These are phyloP conservation scores for Astreopora myriophthalma DNA, from an alignment of 64 coral and sea anemone genomes.

Conservation along the genomic window DNA sequence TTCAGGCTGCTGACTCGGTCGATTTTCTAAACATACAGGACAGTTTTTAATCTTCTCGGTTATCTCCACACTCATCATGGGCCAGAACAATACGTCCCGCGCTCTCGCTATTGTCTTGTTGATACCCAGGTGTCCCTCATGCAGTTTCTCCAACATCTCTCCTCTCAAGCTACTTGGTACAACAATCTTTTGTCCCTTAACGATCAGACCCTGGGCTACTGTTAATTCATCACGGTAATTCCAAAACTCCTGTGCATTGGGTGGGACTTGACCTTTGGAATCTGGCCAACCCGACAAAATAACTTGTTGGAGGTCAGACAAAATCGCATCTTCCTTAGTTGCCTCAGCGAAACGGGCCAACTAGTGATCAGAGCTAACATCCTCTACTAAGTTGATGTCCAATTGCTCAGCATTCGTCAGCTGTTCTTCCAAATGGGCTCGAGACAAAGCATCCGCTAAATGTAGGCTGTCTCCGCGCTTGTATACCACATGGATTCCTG, in stretches of 20 bases:
- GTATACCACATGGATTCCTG: not conserved
- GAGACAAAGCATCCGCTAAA: not conserved
- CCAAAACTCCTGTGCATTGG: not conserved
- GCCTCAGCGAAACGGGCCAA: not conserved
- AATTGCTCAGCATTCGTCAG: no score
- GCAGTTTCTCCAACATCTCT: no score
- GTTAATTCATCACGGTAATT: constrained; percentile 23
- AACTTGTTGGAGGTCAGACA: not conserved
- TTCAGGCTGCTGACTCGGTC: no score
- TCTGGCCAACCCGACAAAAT: constrained; percentile 27
- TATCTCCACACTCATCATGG: no score
- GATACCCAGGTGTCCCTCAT: no score
- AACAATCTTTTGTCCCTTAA: not conserved
- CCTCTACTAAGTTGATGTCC: constrained; percentile 10
- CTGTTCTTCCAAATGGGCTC: no score
- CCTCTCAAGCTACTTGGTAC: no score
- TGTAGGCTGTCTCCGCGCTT: not conserved
- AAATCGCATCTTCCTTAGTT: constrained; percentile 25
- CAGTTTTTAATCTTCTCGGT: no score
- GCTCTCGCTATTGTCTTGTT: no score
- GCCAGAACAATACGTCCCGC: no score
- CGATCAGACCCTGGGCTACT: no score
- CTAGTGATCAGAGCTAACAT: constrained; percentile 19
- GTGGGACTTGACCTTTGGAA: not conserved
- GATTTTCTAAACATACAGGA: no score